Percentiles rank a stretch among this genome's conserved stretches.
These are phyloP conservation scores for Rhipidura dahli DNA, from an alignment of 2,113 vertebrate genomes.

Conservation along the genomic window DNA sequence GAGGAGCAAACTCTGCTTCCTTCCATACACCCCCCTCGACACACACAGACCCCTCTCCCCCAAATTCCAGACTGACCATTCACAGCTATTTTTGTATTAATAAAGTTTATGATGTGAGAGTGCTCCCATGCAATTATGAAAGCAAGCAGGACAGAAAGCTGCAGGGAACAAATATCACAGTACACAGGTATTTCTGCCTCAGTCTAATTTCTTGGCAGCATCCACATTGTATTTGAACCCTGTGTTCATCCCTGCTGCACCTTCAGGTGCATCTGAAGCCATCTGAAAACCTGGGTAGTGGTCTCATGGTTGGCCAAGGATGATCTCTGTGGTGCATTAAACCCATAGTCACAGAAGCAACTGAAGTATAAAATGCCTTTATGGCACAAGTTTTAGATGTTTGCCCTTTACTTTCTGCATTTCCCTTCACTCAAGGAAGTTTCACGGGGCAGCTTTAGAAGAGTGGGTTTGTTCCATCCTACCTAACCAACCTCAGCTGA, in stretches of 20 bases:
- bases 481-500: not conserved
- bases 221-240: not conserved
- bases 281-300: not conserved
- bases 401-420: not conserved
- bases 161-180: not conserved
- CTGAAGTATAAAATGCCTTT: not conserved
- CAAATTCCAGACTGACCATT: not conserved
- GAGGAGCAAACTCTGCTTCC: not conserved
- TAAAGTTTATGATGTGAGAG: not conserved
- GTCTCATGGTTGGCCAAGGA: not conserved
- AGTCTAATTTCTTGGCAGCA: not conserved
- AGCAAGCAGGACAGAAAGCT: not conserved
- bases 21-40: not conserved
- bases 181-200: not conserved
- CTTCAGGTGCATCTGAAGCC: not conserved
- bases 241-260: not conserved
- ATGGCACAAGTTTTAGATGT: not conserved
- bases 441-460: not conserved
- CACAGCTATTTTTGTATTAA: not conserved
- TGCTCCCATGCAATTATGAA: not conserved
- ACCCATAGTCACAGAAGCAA: not conserved
- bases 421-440: not conserved
- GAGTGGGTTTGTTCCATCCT: not conserved
- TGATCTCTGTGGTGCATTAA: not conserved
- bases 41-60: too few relatives aligned